These are phyloP conservation scores for Mactra quadrangularis DNA, from an alignment of 1,140 invertebrate species.

Conservation along the genomic window DNA sequence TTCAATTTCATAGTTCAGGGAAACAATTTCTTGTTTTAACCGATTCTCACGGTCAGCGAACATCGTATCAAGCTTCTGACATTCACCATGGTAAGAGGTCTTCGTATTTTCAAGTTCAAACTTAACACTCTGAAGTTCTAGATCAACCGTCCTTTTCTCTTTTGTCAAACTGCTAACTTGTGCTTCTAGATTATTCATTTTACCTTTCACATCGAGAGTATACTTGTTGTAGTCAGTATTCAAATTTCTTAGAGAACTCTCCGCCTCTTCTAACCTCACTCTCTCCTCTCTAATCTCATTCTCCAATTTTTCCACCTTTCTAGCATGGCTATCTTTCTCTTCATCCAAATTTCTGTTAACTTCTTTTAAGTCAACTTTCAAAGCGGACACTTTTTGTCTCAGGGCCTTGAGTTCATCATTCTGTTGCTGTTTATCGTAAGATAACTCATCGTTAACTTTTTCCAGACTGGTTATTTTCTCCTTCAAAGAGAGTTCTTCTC, in stretches of 20 bases:
- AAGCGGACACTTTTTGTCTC: constrained; percentile 51
- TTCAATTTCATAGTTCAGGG: constrained; percentile 35
- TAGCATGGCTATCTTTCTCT: constrained; percentile 10
- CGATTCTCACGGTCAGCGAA: constrained; percentile 12
- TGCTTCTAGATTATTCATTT: constrained; percentile 21
- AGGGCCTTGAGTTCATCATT: constrained; percentile 60
- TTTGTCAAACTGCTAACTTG: not conserved
- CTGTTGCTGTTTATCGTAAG: constrained; percentile 29
- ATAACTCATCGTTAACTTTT: not conserved
- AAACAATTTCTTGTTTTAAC: constrained; percentile 1
- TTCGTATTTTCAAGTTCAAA: constrained; percentile 20
- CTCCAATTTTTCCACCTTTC: constrained; percentile 23
- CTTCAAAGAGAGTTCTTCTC: constrained; percentile 28
- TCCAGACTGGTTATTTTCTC: not conserved
- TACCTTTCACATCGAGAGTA: constrained; percentile 27
- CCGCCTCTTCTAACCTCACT: not conserved
- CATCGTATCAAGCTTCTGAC: constrained; percentile 5
- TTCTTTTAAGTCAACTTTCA: constrained; percentile 60
- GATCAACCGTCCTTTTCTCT: constrained; percentile 27
- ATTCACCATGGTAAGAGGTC: not conserved
- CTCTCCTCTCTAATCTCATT: constrained; percentile 27
- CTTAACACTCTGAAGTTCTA: constrained; percentile 46
- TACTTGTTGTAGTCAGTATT: constrained; percentile 10
- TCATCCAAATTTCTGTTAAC: constrained; percentile 51
- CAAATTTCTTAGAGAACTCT: not conserved